Percentiles rank a stretch among this genome's conserved stretches.
Evolutionary conservation across 2,113 vertebrate genomes (phyloP).

Genomic region (Neolamprologus cancellatus): DNA sequence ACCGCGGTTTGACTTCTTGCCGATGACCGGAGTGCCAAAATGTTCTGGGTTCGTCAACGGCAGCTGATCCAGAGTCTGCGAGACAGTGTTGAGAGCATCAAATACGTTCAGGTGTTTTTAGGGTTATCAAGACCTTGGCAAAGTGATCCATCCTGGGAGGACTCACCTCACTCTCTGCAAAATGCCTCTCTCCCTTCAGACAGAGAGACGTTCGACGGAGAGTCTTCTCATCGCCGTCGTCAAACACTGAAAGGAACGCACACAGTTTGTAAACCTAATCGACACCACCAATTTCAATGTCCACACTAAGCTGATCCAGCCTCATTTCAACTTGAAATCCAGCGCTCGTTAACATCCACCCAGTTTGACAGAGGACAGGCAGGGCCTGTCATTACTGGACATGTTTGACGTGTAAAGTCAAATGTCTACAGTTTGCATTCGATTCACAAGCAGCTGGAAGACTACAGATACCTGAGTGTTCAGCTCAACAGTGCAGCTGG

Average conservation of each 20-base stretch:
- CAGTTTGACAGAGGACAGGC: neutral
- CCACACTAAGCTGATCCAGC: neutral
- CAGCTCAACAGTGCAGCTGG: neutral
- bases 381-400: neutral
- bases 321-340: neutral
- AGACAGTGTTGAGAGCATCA: neutral
- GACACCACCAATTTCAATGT: neutral
- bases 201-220: constrained; percentile 92
- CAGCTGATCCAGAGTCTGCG: constrained; percentile 91
- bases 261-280: neutral
- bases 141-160: neutral
- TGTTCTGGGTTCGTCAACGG: constrained; percentile 96
- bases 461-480: neutral
- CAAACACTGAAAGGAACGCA: constrained; percentile 80
- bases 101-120: neutral
- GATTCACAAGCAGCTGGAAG: neutral
- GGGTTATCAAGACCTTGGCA: neutral
- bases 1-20: constrained; percentile 88
- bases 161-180: constrained; percentile 95
- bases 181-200: constrained; percentile 96
- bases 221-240: constrained; percentile 97
- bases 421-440: neutral
- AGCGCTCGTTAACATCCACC: neutral
- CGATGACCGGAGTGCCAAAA: constrained; percentile 97
- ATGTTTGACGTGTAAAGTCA: neutral